These are phyloP conservation scores for Pediacus dermestoides DNA, from an alignment of 2,888 invertebrate genomes.

Conservation along the genomic window DNA sequence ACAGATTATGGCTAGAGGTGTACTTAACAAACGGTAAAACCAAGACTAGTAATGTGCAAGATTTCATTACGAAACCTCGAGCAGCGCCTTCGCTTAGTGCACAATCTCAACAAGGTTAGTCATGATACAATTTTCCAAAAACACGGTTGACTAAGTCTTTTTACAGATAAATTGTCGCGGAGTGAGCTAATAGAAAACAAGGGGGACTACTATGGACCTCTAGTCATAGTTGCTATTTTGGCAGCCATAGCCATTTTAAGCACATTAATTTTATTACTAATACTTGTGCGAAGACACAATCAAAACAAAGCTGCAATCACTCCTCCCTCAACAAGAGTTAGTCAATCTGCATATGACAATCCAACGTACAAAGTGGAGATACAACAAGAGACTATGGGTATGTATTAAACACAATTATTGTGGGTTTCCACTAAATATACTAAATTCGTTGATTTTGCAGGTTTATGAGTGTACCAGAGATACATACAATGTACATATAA, in stretches of 20 bases:
- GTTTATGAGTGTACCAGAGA: slow-evolving; percentile 25
- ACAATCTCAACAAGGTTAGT: slow-evolving; percentile 53
- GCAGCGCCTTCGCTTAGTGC: slow-evolving; percentile 52
- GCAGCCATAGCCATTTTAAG: slow-evolving; percentile 82
- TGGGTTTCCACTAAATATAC: too few relatives aligned
- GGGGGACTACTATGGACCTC: slow-evolving; percentile 82
- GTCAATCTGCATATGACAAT: slow-evolving; percentile 88
- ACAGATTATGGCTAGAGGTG: slow-evolving; percentile 84
- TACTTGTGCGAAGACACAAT: slow-evolving; percentile 70
- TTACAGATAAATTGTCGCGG: slow-evolving; percentile 48
- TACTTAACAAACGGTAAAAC: slow-evolving; percentile 87
- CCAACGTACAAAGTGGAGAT: slow-evolving; percentile 92
- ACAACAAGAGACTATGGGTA: slow-evolving; percentile 90
- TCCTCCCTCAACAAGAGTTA: slow-evolving; percentile 64
- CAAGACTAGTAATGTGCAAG: slow-evolving; percentile 85
- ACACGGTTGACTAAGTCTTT: slow-evolving; percentile 11
- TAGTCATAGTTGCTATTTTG: slow-evolving; percentile 84
- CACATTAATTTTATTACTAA: slow-evolving; percentile 73
- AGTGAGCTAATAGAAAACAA: slow-evolving; percentile 54
- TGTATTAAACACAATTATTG: slow-evolving; percentile 37
- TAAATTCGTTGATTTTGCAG: slow-evolving; percentile 20
- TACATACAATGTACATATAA: slow-evolving; percentile 32
- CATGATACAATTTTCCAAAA: slow-evolving; percentile 7
- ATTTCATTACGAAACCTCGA: slow-evolving; percentile 79
- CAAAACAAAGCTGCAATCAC: slow-evolving; percentile 76